These are phyloP conservation scores for Presbytis comata DNA, from an alignment of 2,797 vertebrate genomes.

Conservation along the genomic window DNA sequence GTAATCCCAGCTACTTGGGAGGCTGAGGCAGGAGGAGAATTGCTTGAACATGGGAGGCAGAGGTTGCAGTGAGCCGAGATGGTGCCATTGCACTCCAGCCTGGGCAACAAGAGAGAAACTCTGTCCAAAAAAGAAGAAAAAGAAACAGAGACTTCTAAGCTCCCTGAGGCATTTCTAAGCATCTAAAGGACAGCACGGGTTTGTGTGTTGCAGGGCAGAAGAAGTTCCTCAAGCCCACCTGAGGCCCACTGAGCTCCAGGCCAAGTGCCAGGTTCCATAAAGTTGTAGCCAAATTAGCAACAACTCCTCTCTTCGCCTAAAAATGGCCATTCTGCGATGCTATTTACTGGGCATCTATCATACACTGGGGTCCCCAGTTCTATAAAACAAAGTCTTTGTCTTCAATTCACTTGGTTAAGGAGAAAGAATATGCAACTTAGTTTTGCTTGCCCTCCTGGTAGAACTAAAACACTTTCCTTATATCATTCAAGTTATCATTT, in stretches of 20 bases:
- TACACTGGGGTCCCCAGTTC: neutral
- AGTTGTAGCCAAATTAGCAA: neutral
- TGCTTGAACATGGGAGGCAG: too few relatives aligned
- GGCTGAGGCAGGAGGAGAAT: too few relatives aligned
- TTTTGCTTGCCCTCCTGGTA: neutral
- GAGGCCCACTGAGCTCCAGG: neutral
- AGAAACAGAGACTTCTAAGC: neutral
- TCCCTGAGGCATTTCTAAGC: neutral
- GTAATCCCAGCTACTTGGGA: too few relatives aligned
- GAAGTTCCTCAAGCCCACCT: neutral
- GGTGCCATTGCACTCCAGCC: accelerated
- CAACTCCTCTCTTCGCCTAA: neutral
- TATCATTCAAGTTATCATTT: neutral
- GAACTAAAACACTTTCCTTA: neutral
- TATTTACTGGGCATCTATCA: neutral
- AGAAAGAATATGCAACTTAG: neutral
- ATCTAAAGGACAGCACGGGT: neutral
- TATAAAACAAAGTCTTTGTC: neutral
- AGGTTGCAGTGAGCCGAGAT: too few relatives aligned
- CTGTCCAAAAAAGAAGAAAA: neutral
- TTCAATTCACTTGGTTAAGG: neutral
- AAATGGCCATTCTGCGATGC: neutral
- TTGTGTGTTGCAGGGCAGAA: neutral
- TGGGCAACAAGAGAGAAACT: too few relatives aligned
- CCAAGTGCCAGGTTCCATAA: neutral